These are phyloP conservation scores for Dinocampus coccinellae DNA, from an alignment of 2,888 invertebrate genomes.

Conservation along the genomic window DNA sequence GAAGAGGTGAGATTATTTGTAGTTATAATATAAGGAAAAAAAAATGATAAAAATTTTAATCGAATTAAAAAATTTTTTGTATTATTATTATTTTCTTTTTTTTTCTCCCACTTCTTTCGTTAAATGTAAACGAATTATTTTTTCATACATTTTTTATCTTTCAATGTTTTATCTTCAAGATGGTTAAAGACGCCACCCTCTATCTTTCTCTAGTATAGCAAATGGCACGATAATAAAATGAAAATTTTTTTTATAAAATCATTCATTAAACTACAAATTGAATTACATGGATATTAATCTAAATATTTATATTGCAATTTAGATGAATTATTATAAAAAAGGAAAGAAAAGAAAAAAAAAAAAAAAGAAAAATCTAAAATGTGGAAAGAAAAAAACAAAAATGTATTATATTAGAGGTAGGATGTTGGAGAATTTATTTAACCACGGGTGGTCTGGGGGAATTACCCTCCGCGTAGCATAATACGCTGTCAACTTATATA, in stretches of 20 bases:
- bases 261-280: too few relatives aligned
- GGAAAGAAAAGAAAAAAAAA: background rate
- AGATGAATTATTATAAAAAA: too few relatives aligned
- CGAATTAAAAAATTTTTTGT: background rate
- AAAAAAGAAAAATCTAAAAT: background rate
- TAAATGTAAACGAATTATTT: too few relatives aligned
- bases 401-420: background rate
- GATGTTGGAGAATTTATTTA: constrained; percentile 47
- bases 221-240: too few relatives aligned
- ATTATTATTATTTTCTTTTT: too few relatives aligned
- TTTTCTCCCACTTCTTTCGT: too few relatives aligned
- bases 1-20: too few relatives aligned
- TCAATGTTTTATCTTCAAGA: background rate
- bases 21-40: too few relatives aligned
- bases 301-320: too few relatives aligned
- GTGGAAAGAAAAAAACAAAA: background rate
- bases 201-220: background rate
- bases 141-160: background rate
- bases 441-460: background rate
- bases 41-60: background rate
- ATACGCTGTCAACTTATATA: background rate
- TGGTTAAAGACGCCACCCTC: background rate
- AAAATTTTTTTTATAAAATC: too few relatives aligned
- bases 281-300: too few relatives aligned
- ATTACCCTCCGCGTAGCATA: background rate